Evolutionary conservation across 2,113 vertebrate species (phyloP).

Genomic region (Hylia prasina): DNA sequence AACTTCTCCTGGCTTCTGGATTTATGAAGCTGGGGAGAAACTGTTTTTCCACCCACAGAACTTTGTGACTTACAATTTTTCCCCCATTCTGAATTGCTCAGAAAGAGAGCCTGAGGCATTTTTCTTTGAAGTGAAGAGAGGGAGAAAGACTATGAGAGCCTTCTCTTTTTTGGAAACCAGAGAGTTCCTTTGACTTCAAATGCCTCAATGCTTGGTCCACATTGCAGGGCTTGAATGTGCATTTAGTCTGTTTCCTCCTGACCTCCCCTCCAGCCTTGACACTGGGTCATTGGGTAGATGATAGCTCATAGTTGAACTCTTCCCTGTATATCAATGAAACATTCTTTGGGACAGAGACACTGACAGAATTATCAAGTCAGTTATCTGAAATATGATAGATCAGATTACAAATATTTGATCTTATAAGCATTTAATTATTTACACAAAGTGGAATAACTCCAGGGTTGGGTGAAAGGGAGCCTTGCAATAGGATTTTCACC

Average conservation of each 20-base stretch:
- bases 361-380: not conserved
- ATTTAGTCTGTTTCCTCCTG: not conserved
- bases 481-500: not conserved
- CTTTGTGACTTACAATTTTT: not conserved
- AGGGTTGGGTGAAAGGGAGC: not conserved
- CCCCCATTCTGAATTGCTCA: not conserved
- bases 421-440: not conserved
- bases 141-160: not conserved
- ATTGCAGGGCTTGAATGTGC: accelerated
- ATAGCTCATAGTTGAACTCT: not conserved
- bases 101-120: not conserved
- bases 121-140: not conserved
- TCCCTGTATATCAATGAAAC: not conserved
- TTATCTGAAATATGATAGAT: not conserved
- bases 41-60: not conserved
- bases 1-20: not conserved
- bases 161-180: not conserved
- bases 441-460: not conserved
- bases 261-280: not conserved
- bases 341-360: not conserved
- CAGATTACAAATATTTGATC: not conserved
- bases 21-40: not conserved
- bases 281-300: not conserved
- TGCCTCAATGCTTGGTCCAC: not conserved
- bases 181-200: not conserved